These are phyloP conservation scores for Tragelaphus buxtoni DNA, from an alignment of 2,113 vertebrate species.

Conservation along the genomic window DNA sequence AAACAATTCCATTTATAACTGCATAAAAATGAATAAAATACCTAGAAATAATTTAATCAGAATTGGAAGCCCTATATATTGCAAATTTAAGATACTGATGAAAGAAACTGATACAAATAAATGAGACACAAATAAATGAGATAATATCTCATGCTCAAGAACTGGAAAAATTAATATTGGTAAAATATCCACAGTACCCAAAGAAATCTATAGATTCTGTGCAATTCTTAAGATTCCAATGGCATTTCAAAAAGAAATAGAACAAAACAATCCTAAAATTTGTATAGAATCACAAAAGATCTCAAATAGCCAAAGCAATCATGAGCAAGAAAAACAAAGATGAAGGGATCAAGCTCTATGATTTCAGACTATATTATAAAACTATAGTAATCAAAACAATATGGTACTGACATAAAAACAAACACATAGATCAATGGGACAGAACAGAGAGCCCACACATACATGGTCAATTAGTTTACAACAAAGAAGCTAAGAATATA, in stretches of 20 bases:
- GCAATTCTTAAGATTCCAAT: not conserved
- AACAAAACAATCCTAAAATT: not conserved
- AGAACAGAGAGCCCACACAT: not conserved
- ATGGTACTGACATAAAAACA: not conserved
- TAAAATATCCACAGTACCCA: not conserved
- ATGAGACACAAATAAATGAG: not conserved
- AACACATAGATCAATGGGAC: not conserved
- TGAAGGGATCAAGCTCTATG: not conserved
- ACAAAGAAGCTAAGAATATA: not conserved
- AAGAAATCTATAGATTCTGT: not conserved
- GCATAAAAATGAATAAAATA: not conserved
- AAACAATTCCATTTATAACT: not conserved
- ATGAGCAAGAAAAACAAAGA: not conserved
- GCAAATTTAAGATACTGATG: not conserved
- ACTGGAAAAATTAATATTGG: not conserved
- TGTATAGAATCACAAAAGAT: not conserved
- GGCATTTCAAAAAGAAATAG: not conserved
- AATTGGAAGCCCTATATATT: not conserved
- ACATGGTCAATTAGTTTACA: not conserved
- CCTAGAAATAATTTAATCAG: not conserved
- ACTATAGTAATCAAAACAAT: not conserved
- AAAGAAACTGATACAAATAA: not conserved
- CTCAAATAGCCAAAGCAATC: not conserved
- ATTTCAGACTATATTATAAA: not conserved
- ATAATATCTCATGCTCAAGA: not conserved